Evolutionary conservation across 2,888 invertebrate genomes (phyloP), one percentile per base, ranked within the genome.

Genomic region (Pilophorus perplexus): DNA sequence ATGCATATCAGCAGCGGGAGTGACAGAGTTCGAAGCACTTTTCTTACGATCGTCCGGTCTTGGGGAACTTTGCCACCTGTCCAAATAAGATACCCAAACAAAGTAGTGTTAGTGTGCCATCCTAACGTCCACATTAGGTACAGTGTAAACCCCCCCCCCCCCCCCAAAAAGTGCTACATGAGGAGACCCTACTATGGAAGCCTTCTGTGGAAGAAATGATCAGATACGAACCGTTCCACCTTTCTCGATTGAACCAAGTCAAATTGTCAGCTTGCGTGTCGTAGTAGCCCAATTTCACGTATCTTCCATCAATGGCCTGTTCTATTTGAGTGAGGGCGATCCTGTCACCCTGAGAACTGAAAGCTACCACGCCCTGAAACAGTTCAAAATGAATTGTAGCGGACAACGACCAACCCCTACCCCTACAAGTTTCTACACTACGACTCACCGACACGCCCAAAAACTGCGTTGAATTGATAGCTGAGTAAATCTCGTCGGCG

Each of bases 301-400:
- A 99, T 76, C 89, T 91, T 71, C 97, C 96, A 79, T 94, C 90
- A 69, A 89, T 85, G 80, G 96, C 86, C 80, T 99, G 99, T 77
- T 99, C 99, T 72, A 99, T 94, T 80, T 97, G 95, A 23, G 98
- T 99, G 79, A 95, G 82, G 50, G 98, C 97, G 76, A 99, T 98
- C 74, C 99, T 87, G 81, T 99, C 99, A 73, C 99, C 99, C 80
- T 93, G 92, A 6, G 96, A 95, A 73, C 96, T 96, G 80, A 99
- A 99, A 37, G 96, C 97, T 69, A 99, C 99, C 74, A 89, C 84
- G 50, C 98, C 98, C 97, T 98, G 78, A 50, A 68, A 46, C 33
- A 65, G 33, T 54, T 28, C 54, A 28, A 18, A 50, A 50, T 50
- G 6, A 33, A 12, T 33, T 33, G 6, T 33, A 33, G 33, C 6